Base-by-base conservation (phyloP, 92 coral and sea anemone genomes). In the Epizoanthus stellaris region DNA sequence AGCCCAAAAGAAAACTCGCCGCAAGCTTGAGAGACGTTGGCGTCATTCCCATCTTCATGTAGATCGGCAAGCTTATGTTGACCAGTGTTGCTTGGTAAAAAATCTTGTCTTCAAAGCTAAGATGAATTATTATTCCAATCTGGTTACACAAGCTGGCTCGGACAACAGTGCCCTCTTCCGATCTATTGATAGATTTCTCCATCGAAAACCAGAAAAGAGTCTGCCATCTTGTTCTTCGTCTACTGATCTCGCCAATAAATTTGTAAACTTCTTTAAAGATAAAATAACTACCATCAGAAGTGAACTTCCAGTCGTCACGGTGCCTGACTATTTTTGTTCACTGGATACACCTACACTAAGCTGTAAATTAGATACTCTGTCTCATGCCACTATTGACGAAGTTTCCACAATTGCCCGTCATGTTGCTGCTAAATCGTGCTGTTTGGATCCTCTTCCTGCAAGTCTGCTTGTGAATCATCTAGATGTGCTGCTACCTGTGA, bases 371-470 rank as follows among this genome's bases (percentile, higher is more conserved):
- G 23, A 62, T 63, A 61, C 47, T 47, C 82, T 87, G 36, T 19
- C 76, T 11, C 77, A 75, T 19, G 63, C 58, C 11, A 59, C 76
- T 0, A 71, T 2, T 19, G 25, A 34, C n/a, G 87, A 82, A 36
- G 82, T 75, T n/a, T 74, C 83, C 5, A 64, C 36, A 23, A 64
- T 87, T 43, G 42, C 84, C 47, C 75, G 36, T 42, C n/a, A 30
- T 15, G 19, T 52, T 49, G 47, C 74, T 20, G 52, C 52, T 16
- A 89, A 86, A 69, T 89, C 80, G 10, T 79, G 88, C 84, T 58
- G 70, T 58, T 69, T 89, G 43, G 92, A 89, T 66, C 86, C 92
- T 20, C 67, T 89, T 9, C 92, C 92, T 69, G 85, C 81, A 42
- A 64, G 39, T 3, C n/a, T 70, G 17, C 82, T 89, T n/a, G 75